Base-by-base conservation (phyloP, 1,140 invertebrate species). In the Calosoma granatense region DNA sequence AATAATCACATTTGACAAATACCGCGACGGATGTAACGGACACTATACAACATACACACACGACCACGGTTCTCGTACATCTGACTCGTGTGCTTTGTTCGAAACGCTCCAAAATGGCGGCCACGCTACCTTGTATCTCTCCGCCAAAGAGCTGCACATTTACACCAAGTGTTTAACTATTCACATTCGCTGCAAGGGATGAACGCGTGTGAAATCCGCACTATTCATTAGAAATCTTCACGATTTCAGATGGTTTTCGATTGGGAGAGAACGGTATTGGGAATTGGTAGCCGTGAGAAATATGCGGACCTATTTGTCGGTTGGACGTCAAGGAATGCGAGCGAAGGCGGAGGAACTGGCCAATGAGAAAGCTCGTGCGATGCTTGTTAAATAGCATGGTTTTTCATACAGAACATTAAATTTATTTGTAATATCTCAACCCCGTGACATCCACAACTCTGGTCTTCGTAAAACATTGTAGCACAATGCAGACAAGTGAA, bases 41-140 rank as follows among this genome's bases (percentile, higher is more conserved):
- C 56, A 62, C 66, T 47, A 47, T 30, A 6, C 14, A 14, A 30
- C 53, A 58, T 60, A 61, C 61, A 55, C 57, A 15, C 53, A 53
- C 59, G 55, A 57, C 56, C 58, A 56, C 62, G 56, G 61, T 57
- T 61, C 56, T 60, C 60, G 62, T 60, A 52, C 58, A 57, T 64
- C 62, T 62, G 62, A 51, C 9, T 57, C 59, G 53, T 57, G 59
- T 56, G 62, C 63, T 60, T 63, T 65, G 59, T 63, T 60, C 56
- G 51, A 61, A 57, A 64, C 64, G 58, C 59, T 58, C 52, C 55
- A 64, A 65, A 55, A 61, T 62, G 63, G 60, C 58, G 57, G 61
- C 61, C 61, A 58, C 53, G 56, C 55, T 56, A 60, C 59, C 57
- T 58, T 61, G 54, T 64, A 59, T 64, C 61, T 61, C 60, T 65